Base-by-base conservation (phyloP, 2,797 vertebrate species). In the Sebastes aleutianus region DNA sequence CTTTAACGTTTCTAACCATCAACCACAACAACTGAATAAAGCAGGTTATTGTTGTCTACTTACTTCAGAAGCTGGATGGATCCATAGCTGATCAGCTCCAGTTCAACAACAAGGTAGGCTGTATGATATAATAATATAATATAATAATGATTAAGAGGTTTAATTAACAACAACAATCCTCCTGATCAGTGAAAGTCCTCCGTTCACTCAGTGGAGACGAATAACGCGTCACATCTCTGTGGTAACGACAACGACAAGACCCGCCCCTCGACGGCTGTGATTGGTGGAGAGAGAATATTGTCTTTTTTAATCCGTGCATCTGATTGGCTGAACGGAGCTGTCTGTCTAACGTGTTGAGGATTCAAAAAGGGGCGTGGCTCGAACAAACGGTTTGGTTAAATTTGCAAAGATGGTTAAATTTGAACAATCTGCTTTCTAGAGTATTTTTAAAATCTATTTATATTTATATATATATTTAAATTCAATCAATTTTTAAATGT, bases 381-480 rank as follows among this genome's bases (percentile, higher is more conserved):
- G 29, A 9, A 3, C 11, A 1, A 1, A 53, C 84, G 76, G 95
- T 92, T 96, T 31, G 31, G 31, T 31, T 31, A 0, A 0, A 0
- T 31, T 31, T 31, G 31, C 31, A 31, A 31, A 31, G 31, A 31
- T 82, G 95, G 94, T 95, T 95, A 93, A 89, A 82, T 80, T 80
- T 86, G 31, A 32, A 32, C 31, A 32, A 32, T 32, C 31, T 32
- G 31, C 8, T 32, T 32, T 32, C 31, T 32, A 32, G 8, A 3
- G 31, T 1, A 32, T 32, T 32, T 32, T 32, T 8, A 32, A 32
- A 32, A 32, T 32, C 31, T 32, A 32, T 32, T 32, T 32, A 32
- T 32, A 32, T 32, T 32, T 32, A 32, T 9, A 32, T 9, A 32
- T 32, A 0, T 32, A 32, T 32, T 9, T 32, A 32, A 32, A 32